Evolutionary conservation across 2,797 vertebrate genomes (phyloP).

Genomic region (Gobionotothen gibberifrons): DNA sequence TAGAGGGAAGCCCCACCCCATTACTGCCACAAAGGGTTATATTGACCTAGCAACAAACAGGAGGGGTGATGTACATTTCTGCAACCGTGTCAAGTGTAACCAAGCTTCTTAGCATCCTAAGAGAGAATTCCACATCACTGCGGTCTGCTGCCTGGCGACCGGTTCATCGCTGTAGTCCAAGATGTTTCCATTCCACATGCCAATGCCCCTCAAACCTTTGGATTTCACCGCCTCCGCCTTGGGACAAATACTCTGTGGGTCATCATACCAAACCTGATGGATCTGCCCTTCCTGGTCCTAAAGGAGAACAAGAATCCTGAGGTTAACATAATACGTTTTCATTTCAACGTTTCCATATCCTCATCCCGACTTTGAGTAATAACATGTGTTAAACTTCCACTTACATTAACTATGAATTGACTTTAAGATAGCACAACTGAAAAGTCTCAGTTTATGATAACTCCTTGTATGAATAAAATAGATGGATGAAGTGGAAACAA

Average conservation of each 20-base stretch:
- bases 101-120: constrained; percentile 70
- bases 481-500: not conserved
- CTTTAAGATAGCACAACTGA: not conserved
- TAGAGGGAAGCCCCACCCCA: constrained; percentile 2
- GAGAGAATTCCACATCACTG: constrained; percentile 92
- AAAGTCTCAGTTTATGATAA: not conserved
- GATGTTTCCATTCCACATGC: constrained; percentile 95
- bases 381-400: not conserved
- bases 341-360: not conserved
- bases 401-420: not conserved
- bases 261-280: constrained; percentile 96
- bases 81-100: constrained; percentile 21
- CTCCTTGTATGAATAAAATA: not conserved
- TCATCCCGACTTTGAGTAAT: not conserved
- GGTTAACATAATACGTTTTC: not conserved
- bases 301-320: not conserved
- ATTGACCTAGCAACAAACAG: constrained; percentile 62
- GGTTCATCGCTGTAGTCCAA: constrained; percentile 89
- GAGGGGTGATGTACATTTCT: constrained; percentile 42
- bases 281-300: constrained; percentile 86
- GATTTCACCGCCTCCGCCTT: constrained; percentile 84
- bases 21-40: constrained; percentile 48
- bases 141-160: constrained; percentile 86
- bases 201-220: constrained; percentile 88
- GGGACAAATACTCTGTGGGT: constrained; percentile 90